These are phyloP conservation scores for Babyrousa celebensis DNA, from an alignment of 2,797 vertebrate species.

Conservation along the genomic window DNA sequence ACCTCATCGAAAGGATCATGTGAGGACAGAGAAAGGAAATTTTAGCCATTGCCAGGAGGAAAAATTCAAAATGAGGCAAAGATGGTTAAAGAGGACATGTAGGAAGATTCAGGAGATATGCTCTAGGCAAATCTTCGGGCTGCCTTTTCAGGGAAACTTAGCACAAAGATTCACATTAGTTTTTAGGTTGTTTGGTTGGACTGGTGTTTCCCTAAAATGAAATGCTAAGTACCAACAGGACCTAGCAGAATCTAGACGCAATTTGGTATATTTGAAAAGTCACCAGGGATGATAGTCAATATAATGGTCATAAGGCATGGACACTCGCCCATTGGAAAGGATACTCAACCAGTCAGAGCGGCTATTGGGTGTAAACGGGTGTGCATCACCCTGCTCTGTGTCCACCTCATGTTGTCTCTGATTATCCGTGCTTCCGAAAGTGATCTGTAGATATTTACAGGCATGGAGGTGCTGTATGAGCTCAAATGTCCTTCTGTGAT, in stretches of 20 bases:
- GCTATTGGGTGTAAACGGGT: background rate
- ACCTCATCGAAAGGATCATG: background rate
- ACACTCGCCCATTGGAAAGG: background rate
- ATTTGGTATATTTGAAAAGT: constrained; percentile 1
- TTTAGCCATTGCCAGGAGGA: background rate
- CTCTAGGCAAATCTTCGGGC: background rate
- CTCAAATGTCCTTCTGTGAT: background rate
- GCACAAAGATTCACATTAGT: constrained; percentile 34
- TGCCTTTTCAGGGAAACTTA: constrained; percentile 19
- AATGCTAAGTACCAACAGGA: background rate
- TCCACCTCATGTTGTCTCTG: background rate
- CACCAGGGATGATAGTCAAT: background rate
- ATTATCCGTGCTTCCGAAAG: constrained; percentile 8
- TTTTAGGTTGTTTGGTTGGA: background rate
- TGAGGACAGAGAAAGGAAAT: background rate
- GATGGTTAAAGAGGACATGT: background rate
- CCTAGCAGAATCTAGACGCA: background rate
- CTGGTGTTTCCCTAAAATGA: background rate
- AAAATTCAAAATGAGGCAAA: constrained; percentile 11
- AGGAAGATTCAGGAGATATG: background rate
- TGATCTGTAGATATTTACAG: background rate
- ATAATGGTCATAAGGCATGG: background rate
- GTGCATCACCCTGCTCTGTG: background rate
- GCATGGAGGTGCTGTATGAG: background rate
- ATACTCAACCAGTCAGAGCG: background rate